Evolutionary conservation across 2,113 vertebrate genomes (phyloP).

Genomic region (Heloderma charlesbogerti): DNA sequence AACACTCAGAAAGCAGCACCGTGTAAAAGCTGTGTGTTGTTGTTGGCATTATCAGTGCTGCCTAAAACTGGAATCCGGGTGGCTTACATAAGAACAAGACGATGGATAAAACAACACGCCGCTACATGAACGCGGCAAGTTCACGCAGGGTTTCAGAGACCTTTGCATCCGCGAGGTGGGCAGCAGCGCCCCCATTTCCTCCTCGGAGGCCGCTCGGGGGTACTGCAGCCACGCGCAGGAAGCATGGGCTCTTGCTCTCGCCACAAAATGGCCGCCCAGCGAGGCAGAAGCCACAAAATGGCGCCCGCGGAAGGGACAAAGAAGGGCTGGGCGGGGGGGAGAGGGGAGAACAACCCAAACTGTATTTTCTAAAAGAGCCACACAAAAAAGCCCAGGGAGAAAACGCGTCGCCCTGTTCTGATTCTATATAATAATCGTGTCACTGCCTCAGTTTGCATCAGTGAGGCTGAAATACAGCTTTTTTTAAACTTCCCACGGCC

Average conservation of each 20-base stretch:
- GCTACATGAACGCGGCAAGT: no score
- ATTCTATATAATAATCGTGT: not conserved
- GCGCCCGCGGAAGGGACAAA: conserved; percentile 30
- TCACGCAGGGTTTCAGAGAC: not conserved
- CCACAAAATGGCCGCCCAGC: conserved; percentile 78
- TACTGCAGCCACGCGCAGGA: not conserved
- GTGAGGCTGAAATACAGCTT: not conserved
- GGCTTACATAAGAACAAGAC: no score
- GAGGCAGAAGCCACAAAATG: conserved; percentile 60
- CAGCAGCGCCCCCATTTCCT: not conserved
- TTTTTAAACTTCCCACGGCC: not conserved
- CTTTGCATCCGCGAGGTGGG: not conserved
- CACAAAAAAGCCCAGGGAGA: not conserved
- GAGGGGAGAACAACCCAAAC: no score
- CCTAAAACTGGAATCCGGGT: no score
- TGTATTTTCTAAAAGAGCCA: no score
- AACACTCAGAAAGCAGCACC: no score
- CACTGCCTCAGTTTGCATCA: not conserved
- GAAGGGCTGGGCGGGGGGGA: accelerated
- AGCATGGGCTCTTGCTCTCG: not conserved
- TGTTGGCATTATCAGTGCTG: no score
- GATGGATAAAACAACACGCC: no score
- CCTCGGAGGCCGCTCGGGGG: not conserved
- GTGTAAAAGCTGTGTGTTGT: no score
- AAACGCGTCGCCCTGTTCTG: not conserved